These are phyloP conservation scores for Ariopsis seemanni DNA, from an alignment of 2,113 vertebrate species.

Conservation along the genomic window DNA sequence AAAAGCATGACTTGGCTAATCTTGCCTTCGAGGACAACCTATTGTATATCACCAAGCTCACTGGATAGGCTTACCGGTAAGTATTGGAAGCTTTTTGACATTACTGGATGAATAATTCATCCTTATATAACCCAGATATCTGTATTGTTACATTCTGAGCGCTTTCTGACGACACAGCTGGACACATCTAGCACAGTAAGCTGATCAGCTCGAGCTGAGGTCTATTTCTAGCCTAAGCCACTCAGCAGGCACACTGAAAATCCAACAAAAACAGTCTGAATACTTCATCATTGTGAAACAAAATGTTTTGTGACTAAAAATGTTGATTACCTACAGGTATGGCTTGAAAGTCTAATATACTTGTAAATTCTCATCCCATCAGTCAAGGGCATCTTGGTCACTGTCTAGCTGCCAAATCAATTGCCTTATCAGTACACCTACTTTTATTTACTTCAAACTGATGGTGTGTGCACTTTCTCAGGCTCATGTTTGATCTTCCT, in stretches of 20 bases:
- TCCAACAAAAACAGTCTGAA: not conserved
- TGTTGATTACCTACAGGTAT: not conserved
- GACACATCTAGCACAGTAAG: not conserved
- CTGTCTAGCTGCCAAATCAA: slow-evolving; percentile 60
- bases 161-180: slow-evolving; percentile 8
- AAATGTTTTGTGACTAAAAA: not conserved
- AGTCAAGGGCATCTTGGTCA: slow-evolving; percentile 60
- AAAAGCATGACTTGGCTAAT: not conserved
- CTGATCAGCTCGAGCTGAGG: slow-evolving; percentile 4
- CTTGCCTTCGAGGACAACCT: not conserved
- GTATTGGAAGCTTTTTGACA: not conserved
- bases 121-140: not conserved
- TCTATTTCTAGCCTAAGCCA: not conserved
- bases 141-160: not conserved
- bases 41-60: not conserved
- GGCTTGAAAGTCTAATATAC: slow-evolving; percentile 36
- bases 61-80: not conserved
- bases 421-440: slow-evolving; percentile 59
- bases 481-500: slow-evolving; percentile 41
- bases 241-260: not conserved
- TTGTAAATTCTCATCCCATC: slow-evolving; percentile 53
- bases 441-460: slow-evolving; percentile 49
- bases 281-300: not conserved
- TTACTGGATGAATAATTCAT: not conserved
- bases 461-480: slow-evolving; percentile 41